These are phyloP conservation scores for Phyllotreta cruciferae DNA, from an alignment of 2,888 invertebrate genomes.

Conservation along the genomic window DNA sequence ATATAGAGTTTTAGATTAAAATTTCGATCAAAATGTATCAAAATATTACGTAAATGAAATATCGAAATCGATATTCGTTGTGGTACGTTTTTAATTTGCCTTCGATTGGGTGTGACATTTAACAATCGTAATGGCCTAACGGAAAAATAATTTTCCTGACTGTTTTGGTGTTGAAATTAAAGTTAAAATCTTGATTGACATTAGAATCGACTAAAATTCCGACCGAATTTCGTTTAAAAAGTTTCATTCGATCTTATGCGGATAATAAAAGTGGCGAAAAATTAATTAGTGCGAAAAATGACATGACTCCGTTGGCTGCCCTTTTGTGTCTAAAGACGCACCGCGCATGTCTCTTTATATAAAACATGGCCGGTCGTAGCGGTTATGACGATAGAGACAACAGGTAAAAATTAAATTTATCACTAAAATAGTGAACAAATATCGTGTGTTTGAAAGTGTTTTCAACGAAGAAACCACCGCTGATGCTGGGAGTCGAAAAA, in stretches of 20 bases:
- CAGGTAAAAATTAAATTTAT: constrained; percentile 67
- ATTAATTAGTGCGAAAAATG: constrained; percentile 42
- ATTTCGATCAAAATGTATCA: no score
- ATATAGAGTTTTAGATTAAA: no score
- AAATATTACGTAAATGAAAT: background rate
- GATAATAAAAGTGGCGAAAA: constrained; percentile 26
- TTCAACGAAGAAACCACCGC: constrained; percentile 11
- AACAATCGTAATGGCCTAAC: no score
- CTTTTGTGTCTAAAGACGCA: constrained; percentile 42
- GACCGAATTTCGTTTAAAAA: constrained; percentile 13
- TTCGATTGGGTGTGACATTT: no score
- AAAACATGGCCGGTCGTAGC: constrained; percentile 90
- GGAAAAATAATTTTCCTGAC: background rate
- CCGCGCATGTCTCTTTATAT: constrained; percentile 56
- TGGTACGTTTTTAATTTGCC: background rate
- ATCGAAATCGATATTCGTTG: background rate
- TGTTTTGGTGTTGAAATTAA: constrained; percentile 12
- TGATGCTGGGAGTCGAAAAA: constrained; percentile 14
- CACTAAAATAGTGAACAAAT: constrained; percentile 32
- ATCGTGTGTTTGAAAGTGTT: constrained; percentile 27
- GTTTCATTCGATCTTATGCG: constrained; percentile 1
- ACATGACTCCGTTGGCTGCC: constrained; percentile 52
- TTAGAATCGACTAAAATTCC: constrained; percentile 19
- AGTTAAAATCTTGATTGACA: constrained; percentile 26
- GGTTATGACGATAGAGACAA: constrained; percentile 81